Evolutionary conservation across 1,140 invertebrate genomes (phyloP), one percentile per base, ranked within the genome.

Genomic region (Cepaea nemoralis): DNA sequence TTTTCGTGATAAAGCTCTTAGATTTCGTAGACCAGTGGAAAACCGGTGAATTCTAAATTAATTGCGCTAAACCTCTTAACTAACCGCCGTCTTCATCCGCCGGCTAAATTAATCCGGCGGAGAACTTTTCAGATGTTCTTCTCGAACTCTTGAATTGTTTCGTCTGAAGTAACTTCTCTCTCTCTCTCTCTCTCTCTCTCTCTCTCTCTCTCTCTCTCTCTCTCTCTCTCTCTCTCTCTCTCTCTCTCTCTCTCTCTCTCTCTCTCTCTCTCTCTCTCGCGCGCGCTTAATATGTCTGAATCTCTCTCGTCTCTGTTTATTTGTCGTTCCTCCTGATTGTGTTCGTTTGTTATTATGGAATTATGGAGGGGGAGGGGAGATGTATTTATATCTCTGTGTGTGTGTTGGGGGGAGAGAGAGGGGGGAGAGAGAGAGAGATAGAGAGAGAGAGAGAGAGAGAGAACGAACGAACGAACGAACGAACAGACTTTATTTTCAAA

Each of bases 31-130:
- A 63, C 59, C 10, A 16, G 3, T 6, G 16, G n/a, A 63, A 27
- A 63, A 31, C n/a, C 59, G 59, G 12, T 63, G 59, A 63, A 63
- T 63, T 63, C 59, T 63, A 63, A 63, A 63, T 31, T 55, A 31
- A 31, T 63, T 63, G 59, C 27, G 59, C n/a, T 63, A 63, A 63
- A 63, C 59, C 59, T 63, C 59, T 63, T 63, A 63, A 63, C 59
- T 12, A 63, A 63, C 59, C 59, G 59, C 27, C 59, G 33, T 63
- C 59, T 63, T 27, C n/a, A 31, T 63, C 59, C 59, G 59, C 59
- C 10, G 27, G 59, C 59, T 63, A 63, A 63, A 63, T 31, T 27
- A 63, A 63, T 63, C 27, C n/a, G 59, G 1, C 59, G 5, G 16
- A 63, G 59, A 12, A 63, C 59, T 63, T 63, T 31, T 31, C 59